These are phyloP conservation scores for Origma solitaria DNA, from an alignment of 2,113 vertebrate genomes.

Conservation along the genomic window DNA sequence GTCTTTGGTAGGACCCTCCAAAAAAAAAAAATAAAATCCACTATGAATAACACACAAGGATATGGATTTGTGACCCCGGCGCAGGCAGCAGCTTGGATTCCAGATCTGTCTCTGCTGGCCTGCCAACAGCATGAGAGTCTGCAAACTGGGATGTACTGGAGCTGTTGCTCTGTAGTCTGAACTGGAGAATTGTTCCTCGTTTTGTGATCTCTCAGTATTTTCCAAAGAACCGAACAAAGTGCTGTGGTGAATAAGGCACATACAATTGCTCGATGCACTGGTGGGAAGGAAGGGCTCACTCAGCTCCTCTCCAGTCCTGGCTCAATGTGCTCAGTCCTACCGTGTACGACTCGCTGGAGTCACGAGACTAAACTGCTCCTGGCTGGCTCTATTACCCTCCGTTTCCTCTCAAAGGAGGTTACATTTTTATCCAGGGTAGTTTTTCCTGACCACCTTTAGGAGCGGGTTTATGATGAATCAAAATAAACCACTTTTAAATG, in stretches of 20 bases:
- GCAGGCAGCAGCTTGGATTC: background rate
- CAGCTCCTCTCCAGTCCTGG: background rate
- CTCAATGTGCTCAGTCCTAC: background rate
- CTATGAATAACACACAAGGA: accelerated
- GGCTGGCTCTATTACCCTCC: background rate
- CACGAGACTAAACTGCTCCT: background rate
- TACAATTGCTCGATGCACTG: accelerated
- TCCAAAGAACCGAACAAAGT: background rate
- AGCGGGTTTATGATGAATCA: background rate
- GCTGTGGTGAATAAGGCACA: background rate
- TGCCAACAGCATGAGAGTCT: background rate
- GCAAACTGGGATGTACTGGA: background rate
- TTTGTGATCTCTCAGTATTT: background rate
- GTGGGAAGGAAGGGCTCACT: background rate
- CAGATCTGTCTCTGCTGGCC: background rate
- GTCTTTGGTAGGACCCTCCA: background rate
- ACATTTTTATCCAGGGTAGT: background rate
- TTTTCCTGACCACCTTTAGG: background rate
- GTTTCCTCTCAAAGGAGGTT: background rate
- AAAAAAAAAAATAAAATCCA: background rate
- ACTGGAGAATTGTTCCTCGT: background rate
- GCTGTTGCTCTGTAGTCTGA: background rate
- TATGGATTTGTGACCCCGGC: background rate
- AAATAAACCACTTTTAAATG: background rate
- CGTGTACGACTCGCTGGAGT: background rate